Conservation (phyloP, 2,888 invertebrate species). For the Chaetoderma sp. region DNA sequence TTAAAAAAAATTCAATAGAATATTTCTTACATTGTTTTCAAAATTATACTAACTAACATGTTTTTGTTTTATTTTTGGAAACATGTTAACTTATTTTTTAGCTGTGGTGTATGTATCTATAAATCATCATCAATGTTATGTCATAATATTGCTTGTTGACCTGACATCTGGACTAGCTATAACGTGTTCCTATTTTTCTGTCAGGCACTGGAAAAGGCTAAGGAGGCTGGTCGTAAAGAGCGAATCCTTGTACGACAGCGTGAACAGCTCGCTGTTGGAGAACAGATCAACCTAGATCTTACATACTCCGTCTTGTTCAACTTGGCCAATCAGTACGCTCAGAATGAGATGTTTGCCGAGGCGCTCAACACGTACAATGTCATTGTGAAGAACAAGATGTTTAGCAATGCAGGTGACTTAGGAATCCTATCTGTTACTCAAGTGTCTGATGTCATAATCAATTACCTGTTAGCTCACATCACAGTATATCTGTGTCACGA, state of each 20-base stretch:
- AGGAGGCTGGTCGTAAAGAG: constrained; percentile 95
- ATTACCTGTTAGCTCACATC: too few species aligned
- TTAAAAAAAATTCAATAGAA: too few species aligned
- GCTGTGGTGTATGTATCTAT: too few species aligned
- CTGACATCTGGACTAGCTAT: too few species aligned
- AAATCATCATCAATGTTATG: too few species aligned
- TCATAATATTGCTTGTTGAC: too few species aligned
- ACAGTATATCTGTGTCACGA: neutral
- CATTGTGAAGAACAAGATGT: constrained; percentile 90
- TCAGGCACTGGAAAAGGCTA: constrained; percentile 89
- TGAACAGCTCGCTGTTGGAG: constrained; percentile 87
- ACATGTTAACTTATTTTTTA: too few species aligned
- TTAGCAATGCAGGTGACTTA: constrained; percentile 84
- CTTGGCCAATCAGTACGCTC: constrained; percentile 92
- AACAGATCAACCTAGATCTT: constrained; percentile 93
- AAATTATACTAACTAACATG: too few species aligned
- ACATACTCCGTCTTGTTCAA: constrained; percentile 97
- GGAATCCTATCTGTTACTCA: too few species aligned
- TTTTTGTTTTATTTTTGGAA: too few species aligned
- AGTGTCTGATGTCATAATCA: too few species aligned
- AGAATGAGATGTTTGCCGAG: constrained; percentile 95
- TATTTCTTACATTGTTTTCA: too few species aligned
- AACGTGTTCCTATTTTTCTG: constrained; percentile 21
- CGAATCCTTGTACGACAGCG: constrained; percentile 88
- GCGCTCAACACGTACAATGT: constrained; percentile 95